Conservation (phyloP, 2,888 invertebrate species). For the Palloptera scutellata region DNA sequence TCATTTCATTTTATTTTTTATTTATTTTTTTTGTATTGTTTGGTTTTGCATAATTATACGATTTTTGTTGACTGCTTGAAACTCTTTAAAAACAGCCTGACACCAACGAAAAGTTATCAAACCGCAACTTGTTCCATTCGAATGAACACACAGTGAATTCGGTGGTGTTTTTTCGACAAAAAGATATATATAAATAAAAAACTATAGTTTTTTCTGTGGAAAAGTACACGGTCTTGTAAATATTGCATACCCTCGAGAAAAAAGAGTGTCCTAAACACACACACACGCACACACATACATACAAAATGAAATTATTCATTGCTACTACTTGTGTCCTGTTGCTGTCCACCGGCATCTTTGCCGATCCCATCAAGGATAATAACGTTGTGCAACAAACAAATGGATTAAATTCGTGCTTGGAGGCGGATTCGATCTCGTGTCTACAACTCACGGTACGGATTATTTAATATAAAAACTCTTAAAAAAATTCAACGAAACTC, state of each 20-base stretch:
- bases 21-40: conserved; percentile 32
- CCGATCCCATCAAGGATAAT: conserved; percentile 55
- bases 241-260: too few species aligned
- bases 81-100: conserved; percentile 65
- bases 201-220: too few species aligned
- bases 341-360: conserved; percentile 56
- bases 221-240: too few species aligned
- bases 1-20: conserved; percentile 10
- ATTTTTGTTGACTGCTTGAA: conserved; percentile 53
- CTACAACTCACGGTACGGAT: conserved; percentile 68
- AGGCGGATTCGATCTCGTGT: conserved; percentile 72
- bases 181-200: neutral
- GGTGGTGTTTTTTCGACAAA: conserved; percentile 50
- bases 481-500: neutral
- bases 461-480: conserved; percentile 6
- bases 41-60: conserved; percentile 52
- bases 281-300: conserved; percentile 26
- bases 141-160: conserved; percentile 64
- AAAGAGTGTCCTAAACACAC: conserved; percentile 1
- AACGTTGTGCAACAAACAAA: conserved; percentile 48
- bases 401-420: conserved; percentile 68
- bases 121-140: conserved; percentile 65
- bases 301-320: conserved; percentile 60
- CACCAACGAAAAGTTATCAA: conserved; percentile 64
- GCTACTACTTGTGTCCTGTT: conserved; percentile 57